Conservation (phyloP, 2,888 invertebrate genomes). For the Gymnosoma rotundatum region DNA sequence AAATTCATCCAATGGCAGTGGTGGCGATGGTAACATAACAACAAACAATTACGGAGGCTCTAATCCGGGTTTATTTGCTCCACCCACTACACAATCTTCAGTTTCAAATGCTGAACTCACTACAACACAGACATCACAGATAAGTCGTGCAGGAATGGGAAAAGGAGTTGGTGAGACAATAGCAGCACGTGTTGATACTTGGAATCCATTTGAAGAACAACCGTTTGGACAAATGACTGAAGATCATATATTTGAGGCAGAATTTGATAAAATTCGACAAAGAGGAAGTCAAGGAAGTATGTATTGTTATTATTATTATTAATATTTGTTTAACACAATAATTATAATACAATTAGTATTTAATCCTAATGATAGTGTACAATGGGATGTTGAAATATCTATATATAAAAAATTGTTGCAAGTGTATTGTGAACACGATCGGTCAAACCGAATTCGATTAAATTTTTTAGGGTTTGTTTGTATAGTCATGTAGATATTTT, state of each 20-base stretch:
- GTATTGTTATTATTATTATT: conserved; percentile 72
- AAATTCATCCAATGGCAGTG: conserved; percentile 55
- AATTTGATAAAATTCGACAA: conserved; percentile 90
- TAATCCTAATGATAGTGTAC: too few relatives aligned
- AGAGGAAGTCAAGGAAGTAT: conserved; percentile 90
- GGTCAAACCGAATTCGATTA: too few relatives aligned
- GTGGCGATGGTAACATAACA: conserved; percentile 50
- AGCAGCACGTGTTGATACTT: conserved; percentile 84
- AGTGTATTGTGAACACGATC: too few relatives aligned
- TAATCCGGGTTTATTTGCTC: conserved; percentile 78
- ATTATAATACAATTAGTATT: too few relatives aligned
- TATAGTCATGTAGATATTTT: too few relatives aligned
- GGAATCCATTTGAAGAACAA: conserved; percentile 92
- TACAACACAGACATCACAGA: conserved; percentile 72
- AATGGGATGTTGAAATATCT: too few relatives aligned
- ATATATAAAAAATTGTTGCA: too few relatives aligned
- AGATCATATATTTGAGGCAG: conserved; percentile 91
- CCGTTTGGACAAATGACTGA: conserved; percentile 89
- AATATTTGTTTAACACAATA: too few relatives aligned
- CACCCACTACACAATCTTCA: conserved; percentile 76
- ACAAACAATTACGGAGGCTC: conserved; percentile 74
- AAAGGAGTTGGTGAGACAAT: conserved; percentile 67
- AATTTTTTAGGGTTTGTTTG: too few relatives aligned
- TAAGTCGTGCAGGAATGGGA: conserved; percentile 66
- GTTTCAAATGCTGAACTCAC: conserved; percentile 80